A percentile compares a stretch with the other conserved stretches of the same genome.
phyloP scores from a whole-genome alignment of 2,888 invertebrate species.

The Chrysolina oricalcia region DNA sequence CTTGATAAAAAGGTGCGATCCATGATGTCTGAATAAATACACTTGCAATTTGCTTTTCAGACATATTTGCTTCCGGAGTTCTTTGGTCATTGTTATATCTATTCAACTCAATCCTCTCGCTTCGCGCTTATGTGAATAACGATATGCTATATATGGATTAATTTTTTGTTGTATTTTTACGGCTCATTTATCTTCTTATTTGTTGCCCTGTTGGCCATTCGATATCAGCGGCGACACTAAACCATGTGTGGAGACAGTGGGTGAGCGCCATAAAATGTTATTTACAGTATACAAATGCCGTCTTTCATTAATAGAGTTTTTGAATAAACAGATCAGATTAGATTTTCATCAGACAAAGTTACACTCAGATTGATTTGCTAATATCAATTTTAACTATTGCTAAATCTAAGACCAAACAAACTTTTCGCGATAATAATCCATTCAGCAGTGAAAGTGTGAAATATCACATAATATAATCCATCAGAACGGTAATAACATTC shows the following conservation, averaged over 20 bases:
- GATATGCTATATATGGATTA: slow-evolving; percentile 33
- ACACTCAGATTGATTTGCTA: no score
- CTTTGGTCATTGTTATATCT: slow-evolving; percentile 39
- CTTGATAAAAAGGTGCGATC: slow-evolving; percentile 39
- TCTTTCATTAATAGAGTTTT: no score
- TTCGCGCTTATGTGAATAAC: slow-evolving; percentile 33
- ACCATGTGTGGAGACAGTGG: neutral
- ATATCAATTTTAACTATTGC: no score
- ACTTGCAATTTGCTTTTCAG: slow-evolving; percentile 33
- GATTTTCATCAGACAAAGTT: no score
- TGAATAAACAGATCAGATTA: no score
- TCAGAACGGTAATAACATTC: no score
- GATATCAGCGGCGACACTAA: neutral
- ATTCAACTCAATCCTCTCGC: slow-evolving; percentile 32
- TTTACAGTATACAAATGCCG: no score
- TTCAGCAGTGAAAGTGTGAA: no score
- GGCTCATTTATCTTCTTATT: slow-evolving; percentile 31
- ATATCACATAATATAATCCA: no score
- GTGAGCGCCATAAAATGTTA: neutral
- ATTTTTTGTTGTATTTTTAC: slow-evolving; percentile 33
- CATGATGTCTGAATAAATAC: slow-evolving; percentile 41
- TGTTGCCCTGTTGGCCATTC: slow-evolving; percentile 13
- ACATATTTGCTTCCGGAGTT: slow-evolving; percentile 25
- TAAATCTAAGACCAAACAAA: no score
- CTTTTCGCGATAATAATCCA: no score